Conservation (phyloP, 2,113 vertebrate species). For the Mobula birostris region DNA sequence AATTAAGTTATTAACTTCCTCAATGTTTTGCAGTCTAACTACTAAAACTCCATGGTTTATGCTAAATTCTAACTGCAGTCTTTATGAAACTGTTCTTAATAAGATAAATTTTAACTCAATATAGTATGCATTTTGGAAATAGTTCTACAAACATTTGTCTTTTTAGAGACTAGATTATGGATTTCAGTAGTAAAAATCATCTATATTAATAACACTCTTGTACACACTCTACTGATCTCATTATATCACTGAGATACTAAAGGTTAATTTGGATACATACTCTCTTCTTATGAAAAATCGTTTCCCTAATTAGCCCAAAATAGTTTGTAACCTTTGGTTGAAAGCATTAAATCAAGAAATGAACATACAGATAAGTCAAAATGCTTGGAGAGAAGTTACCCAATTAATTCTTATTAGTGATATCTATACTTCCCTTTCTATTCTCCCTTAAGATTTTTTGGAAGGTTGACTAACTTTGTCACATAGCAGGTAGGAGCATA, state of each 20-base stretch:
- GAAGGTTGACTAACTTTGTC: not conserved
- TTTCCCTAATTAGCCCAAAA: no score
- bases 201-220: not conserved
- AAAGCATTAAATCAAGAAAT: no score
- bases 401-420: not conserved
- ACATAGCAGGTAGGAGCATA: not conserved
- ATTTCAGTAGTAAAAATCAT: not conserved
- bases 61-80: no score
- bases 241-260: not conserved
- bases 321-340: not conserved
- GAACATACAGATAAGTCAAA: no score
- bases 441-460: not conserved
- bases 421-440: not conserved
- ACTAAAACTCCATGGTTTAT: no score
- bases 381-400: no score
- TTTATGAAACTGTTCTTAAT: no score
- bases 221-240: not conserved
- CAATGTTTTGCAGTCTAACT: not conserved
- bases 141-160: not conserved
- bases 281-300: not conserved
- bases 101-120: no score
- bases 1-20: no score
- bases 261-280: not conserved
- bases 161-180: not conserved
- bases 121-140: not conserved